Evolutionary conservation across 2,113 vertebrate species (phyloP).

Genomic region (Psilopsiagon aymara): DNA sequence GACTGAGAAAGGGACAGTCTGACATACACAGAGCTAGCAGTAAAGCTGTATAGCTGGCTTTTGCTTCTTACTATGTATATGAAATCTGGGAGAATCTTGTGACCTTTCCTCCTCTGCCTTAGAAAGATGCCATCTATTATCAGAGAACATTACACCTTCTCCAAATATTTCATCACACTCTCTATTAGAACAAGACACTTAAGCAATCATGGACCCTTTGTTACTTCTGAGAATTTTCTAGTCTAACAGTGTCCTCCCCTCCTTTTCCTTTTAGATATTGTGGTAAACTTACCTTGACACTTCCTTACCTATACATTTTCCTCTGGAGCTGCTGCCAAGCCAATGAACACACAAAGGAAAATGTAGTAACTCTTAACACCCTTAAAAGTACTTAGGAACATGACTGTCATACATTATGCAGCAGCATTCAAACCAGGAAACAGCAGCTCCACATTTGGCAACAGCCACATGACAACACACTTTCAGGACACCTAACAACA

Average conservation of each 20-base stretch:
- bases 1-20: not conserved
- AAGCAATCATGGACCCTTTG: not conserved
- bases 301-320: not conserved
- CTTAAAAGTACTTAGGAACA: not conserved
- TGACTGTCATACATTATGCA: fast-evolving
- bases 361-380: not conserved
- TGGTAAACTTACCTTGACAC: not conserved
- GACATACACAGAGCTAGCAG: not conserved
- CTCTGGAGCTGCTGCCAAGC: not conserved
- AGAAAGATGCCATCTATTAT: not conserved
- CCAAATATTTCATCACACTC: not conserved
- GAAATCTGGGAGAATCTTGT: not conserved
- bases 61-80: not conserved
- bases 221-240: not conserved
- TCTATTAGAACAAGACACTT: not conserved
- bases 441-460: not conserved
- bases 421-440: fast-evolving
- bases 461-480: fast-evolving
- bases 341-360: not conserved
- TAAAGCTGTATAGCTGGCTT: not conserved
- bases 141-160: not conserved
- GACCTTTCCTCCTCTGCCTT: not conserved
- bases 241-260: not conserved
- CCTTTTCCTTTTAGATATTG: not conserved
- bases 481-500: not conserved